A percentile compares a stretch with the other conserved stretches of the same genome.
Conservation (phyloP, 1,140 invertebrate species). For the Drosophila sucinea region DNA sequence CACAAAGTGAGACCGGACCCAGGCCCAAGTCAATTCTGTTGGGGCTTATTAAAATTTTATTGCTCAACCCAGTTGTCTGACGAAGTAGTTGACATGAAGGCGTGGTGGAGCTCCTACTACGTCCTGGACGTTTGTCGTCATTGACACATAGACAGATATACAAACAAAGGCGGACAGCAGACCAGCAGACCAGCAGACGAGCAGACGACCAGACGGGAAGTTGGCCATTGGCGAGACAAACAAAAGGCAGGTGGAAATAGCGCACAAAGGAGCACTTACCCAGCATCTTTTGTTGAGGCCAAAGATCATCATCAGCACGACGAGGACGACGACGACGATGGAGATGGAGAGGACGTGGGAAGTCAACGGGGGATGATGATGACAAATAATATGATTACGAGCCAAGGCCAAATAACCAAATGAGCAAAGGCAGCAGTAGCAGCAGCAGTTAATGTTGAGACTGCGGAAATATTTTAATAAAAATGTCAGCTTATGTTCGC, state of each 20-base stretch:
- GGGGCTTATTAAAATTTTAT: slow-evolving; percentile 66
- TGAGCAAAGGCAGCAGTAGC: slow-evolving; percentile 41
- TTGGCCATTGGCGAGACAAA: slow-evolving; percentile 54
- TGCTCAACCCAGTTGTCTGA: slow-evolving; percentile 50
- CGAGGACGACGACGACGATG: slow-evolving; percentile 16
- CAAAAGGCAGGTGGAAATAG: slow-evolving; percentile 66
- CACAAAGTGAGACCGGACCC: slow-evolving; percentile 23
- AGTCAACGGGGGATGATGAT: slow-evolving; percentile 29
- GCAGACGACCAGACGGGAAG: slow-evolving; percentile 21
- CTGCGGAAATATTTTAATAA: slow-evolving; percentile 79
- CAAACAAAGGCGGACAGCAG: not conserved
- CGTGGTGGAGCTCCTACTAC: not conserved
- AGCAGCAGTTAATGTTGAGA: slow-evolving; percentile 52
- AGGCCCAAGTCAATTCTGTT: slow-evolving; percentile 21
- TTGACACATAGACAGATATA: slow-evolving; percentile 16
- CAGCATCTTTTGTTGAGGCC: slow-evolving; percentile 36
- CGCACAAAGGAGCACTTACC: slow-evolving; percentile 76
- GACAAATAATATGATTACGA: slow-evolving; percentile 51
- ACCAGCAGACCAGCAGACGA: too few relatives aligned
- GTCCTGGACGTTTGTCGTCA: slow-evolving; percentile 1
- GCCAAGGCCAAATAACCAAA: slow-evolving; percentile 45
- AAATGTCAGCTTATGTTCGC: slow-evolving; percentile 75
- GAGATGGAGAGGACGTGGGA: slow-evolving; percentile 8
- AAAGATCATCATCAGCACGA: slow-evolving; percentile 34
- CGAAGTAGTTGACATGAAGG: slow-evolving; percentile 42